Evolutionary conservation across 2,113 vertebrate species (phyloP), one percentile per base, ranked within the genome.

Genomic region (Vulpes ferrilata): DNA sequence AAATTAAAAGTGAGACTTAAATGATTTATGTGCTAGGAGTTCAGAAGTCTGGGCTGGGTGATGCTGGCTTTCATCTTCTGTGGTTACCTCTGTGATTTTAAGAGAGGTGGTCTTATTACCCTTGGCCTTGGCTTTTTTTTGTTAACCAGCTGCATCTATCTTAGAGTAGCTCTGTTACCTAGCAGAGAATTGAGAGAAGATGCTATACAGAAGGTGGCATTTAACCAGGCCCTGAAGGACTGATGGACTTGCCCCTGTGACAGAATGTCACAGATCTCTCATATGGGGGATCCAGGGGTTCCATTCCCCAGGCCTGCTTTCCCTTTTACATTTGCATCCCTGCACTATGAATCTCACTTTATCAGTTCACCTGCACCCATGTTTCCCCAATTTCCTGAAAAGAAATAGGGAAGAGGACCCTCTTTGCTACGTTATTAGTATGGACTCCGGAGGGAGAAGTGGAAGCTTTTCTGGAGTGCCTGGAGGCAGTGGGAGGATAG

Each of bases 1-100:
- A 93, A 88, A 88, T 96, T 90, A 81, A 76, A 97, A 73, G 71
- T 55, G 88, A 96, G 48, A 30, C 80, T 83, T 82, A 65, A 95
- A 62, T 80, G n/a, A 83, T 32, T 67, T 85, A 23, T 69, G 80
- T 62, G 43, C 55, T 62, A 53, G 35, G 60, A 82, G 38, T 96
- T 96, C 74, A 78, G 3, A 88, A 88, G 80, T 74, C 48, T 90
- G 35, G 32, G 6, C 81, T 94, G 76, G 35, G 32, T 67, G 64
- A 43, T 9, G 6, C 30, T 53, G 51, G 10, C 88, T 81, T 71
- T 95, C 76, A 81, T 65, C 57, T 74, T 55, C 32, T 10, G 1
- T 5, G 84, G n/a, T 69, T 78, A 48, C 48, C 25, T 91, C 80
- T 51, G 0, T 51, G 27, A 38, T 67, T 65, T 74, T 51, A 25